Evolutionary conservation across 2,888 invertebrate genomes (phyloP).

Genomic region (Hypena proboscidalis): DNA sequence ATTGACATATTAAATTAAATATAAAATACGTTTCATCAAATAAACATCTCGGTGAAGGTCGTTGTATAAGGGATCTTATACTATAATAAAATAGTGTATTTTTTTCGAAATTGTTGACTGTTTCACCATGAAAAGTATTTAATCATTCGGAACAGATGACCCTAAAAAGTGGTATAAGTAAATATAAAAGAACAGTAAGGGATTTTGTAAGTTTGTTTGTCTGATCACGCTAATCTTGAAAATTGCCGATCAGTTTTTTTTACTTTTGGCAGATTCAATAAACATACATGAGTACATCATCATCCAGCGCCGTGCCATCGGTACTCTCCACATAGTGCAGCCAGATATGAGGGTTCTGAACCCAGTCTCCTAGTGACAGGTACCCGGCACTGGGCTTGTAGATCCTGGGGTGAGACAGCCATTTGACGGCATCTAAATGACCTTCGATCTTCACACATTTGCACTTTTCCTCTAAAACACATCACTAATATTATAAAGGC

Average conservation of each 20-base stretch:
- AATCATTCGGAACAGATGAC: too few relatives aligned
- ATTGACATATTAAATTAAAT: too few relatives aligned
- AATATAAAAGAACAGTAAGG: too few relatives aligned
- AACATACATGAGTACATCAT: slow-evolving; percentile 61
- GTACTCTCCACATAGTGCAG: slow-evolving; percentile 64
- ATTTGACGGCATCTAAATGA: slow-evolving; percentile 62
- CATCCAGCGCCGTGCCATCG: slow-evolving; percentile 60
- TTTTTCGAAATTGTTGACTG: too few relatives aligned
- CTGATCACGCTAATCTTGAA: too few relatives aligned
- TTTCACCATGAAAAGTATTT: too few relatives aligned
- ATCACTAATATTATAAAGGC: not conserved
- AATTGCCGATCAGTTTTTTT: not conserved
- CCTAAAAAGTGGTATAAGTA: too few relatives aligned
- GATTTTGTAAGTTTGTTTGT: too few relatives aligned
- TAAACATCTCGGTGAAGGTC: too few relatives aligned
- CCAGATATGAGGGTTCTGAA: slow-evolving; percentile 62
- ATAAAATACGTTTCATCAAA: too few relatives aligned
- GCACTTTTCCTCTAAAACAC: slow-evolving; percentile 50
- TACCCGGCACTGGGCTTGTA: slow-evolving; percentile 54
- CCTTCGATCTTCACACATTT: slow-evolving; percentile 63
- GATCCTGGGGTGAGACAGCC: slow-evolving; percentile 50
- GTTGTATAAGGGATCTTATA: too few relatives aligned
- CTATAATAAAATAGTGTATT: too few relatives aligned
- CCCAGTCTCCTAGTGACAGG: slow-evolving; percentile 66
- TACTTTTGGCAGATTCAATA: not conserved